These are phyloP conservation scores for Tenualosa ilisha DNA, from an alignment of 2,797 vertebrate species.

Conservation along the genomic window DNA sequence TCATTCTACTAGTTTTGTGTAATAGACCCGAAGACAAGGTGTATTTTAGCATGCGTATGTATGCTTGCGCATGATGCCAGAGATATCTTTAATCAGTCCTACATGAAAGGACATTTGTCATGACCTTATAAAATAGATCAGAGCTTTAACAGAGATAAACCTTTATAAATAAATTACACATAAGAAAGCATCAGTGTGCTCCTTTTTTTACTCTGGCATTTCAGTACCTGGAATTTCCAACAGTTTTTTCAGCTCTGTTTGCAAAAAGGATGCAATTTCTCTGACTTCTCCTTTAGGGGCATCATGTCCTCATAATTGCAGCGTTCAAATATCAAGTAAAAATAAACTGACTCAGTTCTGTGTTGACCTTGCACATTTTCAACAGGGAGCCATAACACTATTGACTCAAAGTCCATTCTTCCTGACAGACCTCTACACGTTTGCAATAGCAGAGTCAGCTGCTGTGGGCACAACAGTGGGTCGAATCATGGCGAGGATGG, in stretches of 20 bases:
- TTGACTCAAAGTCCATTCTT: not conserved
- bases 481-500: constrained; percentile 81
- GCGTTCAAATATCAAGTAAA: not conserved
- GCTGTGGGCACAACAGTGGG: constrained; percentile 81
- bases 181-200: not conserved
- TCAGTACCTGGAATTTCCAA: no score
- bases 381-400: not conserved
- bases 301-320: not conserved
- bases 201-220: not conserved
- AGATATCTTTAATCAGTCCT: constrained; percentile 71
- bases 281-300: not conserved
- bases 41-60: not conserved
- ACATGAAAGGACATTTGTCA: constrained; percentile 71
- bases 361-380: not conserved
- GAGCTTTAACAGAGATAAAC: constrained; percentile 60
- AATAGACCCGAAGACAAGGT: not conserved
- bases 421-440: constrained; percentile 82
- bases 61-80: constrained; percentile 37
- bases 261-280: not conserved
- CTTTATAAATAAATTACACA: constrained; percentile 58
- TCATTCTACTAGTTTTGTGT: not conserved
- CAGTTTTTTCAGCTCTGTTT: not conserved
- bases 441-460: constrained; percentile 83
- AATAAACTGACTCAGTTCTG: not conserved
- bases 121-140: constrained; percentile 75